These are phyloP conservation scores for Indicator maculatus DNA, from an alignment of 2,113 vertebrate species.

Conservation along the genomic window DNA sequence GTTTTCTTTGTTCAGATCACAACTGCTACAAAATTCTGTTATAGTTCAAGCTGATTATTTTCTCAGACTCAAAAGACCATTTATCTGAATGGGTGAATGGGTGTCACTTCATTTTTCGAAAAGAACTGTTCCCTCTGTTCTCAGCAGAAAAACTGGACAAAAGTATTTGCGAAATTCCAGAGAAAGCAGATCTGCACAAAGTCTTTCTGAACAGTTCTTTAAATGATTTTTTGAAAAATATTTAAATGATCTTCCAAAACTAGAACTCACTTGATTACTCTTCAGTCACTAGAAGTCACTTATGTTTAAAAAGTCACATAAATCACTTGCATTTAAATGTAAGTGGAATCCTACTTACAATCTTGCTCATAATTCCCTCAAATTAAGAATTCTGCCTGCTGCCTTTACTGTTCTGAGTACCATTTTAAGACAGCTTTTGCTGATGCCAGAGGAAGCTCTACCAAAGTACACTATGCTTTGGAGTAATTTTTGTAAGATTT, in stretches of 20 bases:
- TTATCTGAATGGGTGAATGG: background rate
- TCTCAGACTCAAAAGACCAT: background rate
- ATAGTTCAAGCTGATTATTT: background rate
- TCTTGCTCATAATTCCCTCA: background rate
- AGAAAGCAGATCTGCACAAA: background rate
- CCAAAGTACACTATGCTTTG: background rate
- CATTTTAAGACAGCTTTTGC: background rate
- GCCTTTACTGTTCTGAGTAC: background rate
- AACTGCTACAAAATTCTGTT: background rate
- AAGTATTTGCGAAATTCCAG: background rate
- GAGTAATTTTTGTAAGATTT: background rate
- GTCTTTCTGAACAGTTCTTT: background rate
- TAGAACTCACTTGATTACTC: background rate
- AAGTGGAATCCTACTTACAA: background rate
- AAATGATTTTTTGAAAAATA: background rate
- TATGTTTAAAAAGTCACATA: background rate
- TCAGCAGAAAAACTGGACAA: background rate
- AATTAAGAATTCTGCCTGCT: background rate
- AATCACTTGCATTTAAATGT: background rate
- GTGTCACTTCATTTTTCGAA: background rate
- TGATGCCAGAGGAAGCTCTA: background rate
- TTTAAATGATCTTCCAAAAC: background rate
- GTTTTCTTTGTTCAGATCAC: background rate
- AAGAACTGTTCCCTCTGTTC: background rate
- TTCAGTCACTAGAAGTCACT: background rate